Evolutionary conservation across 2,113 vertebrate species (phyloP).

Genomic region (Trogon surrucura): DNA sequence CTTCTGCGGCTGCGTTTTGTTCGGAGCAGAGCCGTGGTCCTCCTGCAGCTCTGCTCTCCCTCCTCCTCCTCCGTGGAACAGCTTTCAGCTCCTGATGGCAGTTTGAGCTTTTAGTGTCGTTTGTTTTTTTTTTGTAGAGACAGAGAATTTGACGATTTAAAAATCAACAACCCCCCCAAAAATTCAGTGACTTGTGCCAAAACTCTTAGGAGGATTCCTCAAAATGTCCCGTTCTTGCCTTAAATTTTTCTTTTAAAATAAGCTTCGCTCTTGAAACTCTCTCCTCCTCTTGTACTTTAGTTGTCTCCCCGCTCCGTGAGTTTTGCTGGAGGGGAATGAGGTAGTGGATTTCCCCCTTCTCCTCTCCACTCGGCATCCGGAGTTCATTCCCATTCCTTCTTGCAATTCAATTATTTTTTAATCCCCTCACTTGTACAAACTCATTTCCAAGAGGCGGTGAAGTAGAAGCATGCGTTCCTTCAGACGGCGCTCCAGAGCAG

Average conservation of each 20-base stretch:
- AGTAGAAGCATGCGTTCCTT: conserved; percentile 62
- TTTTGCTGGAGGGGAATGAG: conserved; percentile 44
- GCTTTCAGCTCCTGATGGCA: conserved; percentile 50
- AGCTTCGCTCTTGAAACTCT: background rate
- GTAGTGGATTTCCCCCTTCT: conserved; percentile 43
- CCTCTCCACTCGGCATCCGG: background rate
- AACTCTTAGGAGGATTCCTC: background rate
- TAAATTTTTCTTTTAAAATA: background rate
- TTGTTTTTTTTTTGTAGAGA: background rate
- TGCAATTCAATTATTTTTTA: background rate
- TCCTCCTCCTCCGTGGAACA: background rate
- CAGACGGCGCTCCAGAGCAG: conserved; percentile 24
- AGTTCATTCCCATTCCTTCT: background rate
- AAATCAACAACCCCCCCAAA: conserved; percentile 36
- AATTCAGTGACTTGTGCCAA: background rate
- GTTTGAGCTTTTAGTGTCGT: conserved; percentile 27
- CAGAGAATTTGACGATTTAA: conserved; percentile 19
- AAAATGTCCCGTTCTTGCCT: background rate
- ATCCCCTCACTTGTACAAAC: background rate
- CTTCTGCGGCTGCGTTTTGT: background rate
- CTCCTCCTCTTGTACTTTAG: background rate
- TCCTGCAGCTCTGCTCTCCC: background rate
- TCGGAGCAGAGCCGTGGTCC: background rate
- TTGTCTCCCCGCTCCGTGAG: conserved; percentile 35
- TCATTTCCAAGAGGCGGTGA: conserved; percentile 47